Evolutionary conservation across 1,140 invertebrate genomes (phyloP).

Genomic region (Drosophila novamexicana): DNA sequence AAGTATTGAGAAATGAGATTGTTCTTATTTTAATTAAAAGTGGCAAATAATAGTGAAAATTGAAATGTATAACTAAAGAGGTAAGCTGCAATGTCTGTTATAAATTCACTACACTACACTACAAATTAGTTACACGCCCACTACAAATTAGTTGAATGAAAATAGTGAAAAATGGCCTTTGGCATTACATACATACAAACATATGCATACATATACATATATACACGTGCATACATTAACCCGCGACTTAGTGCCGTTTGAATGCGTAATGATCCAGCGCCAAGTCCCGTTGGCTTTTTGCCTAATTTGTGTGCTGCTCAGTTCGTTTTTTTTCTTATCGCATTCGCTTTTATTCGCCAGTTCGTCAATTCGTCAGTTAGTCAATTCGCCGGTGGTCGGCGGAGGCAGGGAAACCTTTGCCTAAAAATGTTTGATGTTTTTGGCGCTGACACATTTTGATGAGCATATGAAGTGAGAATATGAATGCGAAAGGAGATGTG

Average conservation of each 20-base stretch:
- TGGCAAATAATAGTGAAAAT: too few species aligned
- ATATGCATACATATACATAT: neutral
- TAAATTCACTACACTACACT: neutral
- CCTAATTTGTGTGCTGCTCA: constrained; percentile 58
- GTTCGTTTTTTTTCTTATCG: constrained; percentile 8
- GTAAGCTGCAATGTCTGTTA: neutral
- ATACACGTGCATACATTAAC: constrained; percentile 24
- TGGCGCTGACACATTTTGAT: constrained; percentile 28
- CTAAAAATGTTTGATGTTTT: constrained; percentile 43
- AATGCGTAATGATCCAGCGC: constrained; percentile 59
- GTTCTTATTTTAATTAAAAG: too few species aligned
- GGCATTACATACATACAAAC: constrained; percentile 35
- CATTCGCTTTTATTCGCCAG: neutral
- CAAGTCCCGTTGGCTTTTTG: constrained; percentile 47
- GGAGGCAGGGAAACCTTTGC: constrained; percentile 33
- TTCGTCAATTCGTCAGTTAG: neutral
- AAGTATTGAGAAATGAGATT: too few species aligned
- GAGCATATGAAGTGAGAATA: neutral
- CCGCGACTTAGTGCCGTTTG: constrained; percentile 67
- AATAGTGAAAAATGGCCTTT: constrained; percentile 36
- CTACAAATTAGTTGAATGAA: neutral
- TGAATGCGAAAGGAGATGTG: neutral
- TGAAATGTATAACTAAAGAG: too few species aligned
- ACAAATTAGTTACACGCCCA: neutral
- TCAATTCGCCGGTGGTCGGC: constrained; percentile 3